Evolutionary conservation across 2,888 invertebrate species (phyloP).

Genomic region (Phragmatobia fuliginosa): DNA sequence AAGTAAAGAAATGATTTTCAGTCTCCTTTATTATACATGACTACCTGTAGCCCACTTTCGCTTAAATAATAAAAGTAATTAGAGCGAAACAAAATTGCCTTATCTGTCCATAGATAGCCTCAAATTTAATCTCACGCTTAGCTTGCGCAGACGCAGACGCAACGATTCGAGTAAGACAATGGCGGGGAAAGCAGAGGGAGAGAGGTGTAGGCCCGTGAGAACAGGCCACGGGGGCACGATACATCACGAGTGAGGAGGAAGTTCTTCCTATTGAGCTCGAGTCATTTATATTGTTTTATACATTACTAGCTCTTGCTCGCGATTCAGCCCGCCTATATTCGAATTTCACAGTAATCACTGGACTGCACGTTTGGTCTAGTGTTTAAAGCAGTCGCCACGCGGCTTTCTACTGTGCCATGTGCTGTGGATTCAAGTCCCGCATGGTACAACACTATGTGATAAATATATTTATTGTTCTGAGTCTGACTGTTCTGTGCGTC

Average conservation of each 20-base stretch:
- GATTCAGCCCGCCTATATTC: no score
- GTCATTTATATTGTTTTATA: conserved; percentile 21
- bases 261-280: conserved; percentile 46
- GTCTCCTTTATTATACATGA: conserved; percentile 41
- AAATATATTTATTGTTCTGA: no score
- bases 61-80: conserved; percentile 54
- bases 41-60: conserved; percentile 44
- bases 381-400: no score
- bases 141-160: conserved; percentile 48
- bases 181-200: conserved; percentile 30
- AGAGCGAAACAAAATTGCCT: conserved; percentile 55
- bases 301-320: no score
- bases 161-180: conserved; percentile 49
- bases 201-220: conserved; percentile 57
- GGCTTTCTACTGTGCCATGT: no score
- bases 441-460: no score
- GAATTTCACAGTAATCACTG: no score
- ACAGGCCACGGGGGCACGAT: conserved; percentile 63
- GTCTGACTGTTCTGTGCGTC: no score
- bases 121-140: conserved; percentile 56
- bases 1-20: conserved; percentile 2
- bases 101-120: conserved; percentile 48
- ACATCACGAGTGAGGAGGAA: conserved; percentile 55
- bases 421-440: no score
- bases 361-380: no score